These are phyloP conservation scores for Molossus molossus DNA, from an alignment of 2,797 vertebrate species.

Conservation along the genomic window DNA sequence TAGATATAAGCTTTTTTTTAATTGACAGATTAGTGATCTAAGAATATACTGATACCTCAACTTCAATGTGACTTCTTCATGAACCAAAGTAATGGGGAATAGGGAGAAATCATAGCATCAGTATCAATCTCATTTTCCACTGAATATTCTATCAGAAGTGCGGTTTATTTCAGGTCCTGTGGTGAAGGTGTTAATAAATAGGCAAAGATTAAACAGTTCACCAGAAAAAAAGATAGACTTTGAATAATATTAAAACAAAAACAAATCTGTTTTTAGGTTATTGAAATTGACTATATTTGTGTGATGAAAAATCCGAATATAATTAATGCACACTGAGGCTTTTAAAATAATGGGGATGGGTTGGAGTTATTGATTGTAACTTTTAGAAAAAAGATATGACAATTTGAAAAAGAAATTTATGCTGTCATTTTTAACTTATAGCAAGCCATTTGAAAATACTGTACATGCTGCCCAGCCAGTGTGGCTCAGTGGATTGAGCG, in stretches of 20 bases:
- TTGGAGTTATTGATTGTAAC: conserved; percentile 24
- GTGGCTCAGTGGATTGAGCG: background rate
- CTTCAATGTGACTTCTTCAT: conserved; percentile 34
- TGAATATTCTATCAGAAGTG: conserved; percentile 45
- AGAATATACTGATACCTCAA: conserved; percentile 41
- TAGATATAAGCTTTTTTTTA: conserved; percentile 3
- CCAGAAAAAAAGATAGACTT: background rate
- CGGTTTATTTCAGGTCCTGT: conserved; percentile 27
- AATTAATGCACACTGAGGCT: conserved; percentile 63
- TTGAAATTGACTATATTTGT: conserved; percentile 58
- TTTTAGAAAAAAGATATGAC: conserved; percentile 52
- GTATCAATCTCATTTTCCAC: conserved; percentile 40
- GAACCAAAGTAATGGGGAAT: conserved; percentile 49
- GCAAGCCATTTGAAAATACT: conserved; percentile 61
- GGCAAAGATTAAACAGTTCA: conserved; percentile 37
- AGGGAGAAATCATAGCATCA: conserved; percentile 50
- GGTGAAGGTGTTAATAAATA: conserved; percentile 31
- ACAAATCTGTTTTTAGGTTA: conserved; percentile 52
- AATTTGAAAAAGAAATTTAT: conserved; percentile 48
- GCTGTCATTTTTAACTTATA: conserved; percentile 9
- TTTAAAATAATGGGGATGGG: conserved; percentile 64
- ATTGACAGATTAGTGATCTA: conserved; percentile 2
- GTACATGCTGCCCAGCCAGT: background rate
- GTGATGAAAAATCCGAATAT: conserved; percentile 59
- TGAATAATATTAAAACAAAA: conserved; percentile 66